Percentiles rank a stretch among this genome's conserved stretches.
Conservation (phyloP, 2,888 invertebrate genomes). For the Perizoma affinitatum region DNA sequence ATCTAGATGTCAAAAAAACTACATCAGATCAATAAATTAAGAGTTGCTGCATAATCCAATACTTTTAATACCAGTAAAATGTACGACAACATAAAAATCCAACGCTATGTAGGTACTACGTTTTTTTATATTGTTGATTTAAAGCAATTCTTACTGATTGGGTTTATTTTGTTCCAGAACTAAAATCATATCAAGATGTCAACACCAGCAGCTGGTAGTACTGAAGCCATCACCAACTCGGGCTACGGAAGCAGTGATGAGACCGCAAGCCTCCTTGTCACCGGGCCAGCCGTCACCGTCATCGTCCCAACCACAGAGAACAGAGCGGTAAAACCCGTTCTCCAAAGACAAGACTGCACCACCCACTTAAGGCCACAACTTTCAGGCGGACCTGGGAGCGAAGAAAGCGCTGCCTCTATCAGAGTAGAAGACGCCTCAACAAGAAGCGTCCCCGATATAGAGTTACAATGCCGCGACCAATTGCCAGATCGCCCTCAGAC, state of each 20-base stretch:
- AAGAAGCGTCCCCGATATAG: conserved; percentile 92
- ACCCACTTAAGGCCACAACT: conserved; percentile 89
- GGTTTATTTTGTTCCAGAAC: conserved; percentile 62
- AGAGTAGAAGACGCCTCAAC: conserved; percentile 87
- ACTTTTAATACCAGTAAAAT: no score
- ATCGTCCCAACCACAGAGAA: conserved; percentile 74
- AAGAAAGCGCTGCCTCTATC: conserved; percentile 87
- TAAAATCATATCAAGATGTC: conserved; percentile 63
- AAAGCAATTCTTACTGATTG: not conserved
- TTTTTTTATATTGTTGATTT: no score
- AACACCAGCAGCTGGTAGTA: conserved; percentile 79
- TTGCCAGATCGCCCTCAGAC: conserved; percentile 80
- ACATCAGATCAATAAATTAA: no score
- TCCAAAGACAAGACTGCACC: conserved; percentile 94
- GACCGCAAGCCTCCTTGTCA: conserved; percentile 90
- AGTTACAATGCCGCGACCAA: conserved; percentile 88
- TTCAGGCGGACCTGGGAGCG: conserved; percentile 89
- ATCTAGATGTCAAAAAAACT: no score
- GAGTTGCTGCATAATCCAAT: no score
- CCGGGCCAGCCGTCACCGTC: conserved; percentile 84
- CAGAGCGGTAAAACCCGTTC: conserved; percentile 88
- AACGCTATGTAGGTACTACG: no score
- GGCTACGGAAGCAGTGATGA: conserved; percentile 91
- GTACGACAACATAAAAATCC: no score
- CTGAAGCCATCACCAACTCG: conserved; percentile 85